phyloP scores from a whole-genome alignment of 2,797 vertebrate genomes.

The Philypnodon macrostomus region DNA sequence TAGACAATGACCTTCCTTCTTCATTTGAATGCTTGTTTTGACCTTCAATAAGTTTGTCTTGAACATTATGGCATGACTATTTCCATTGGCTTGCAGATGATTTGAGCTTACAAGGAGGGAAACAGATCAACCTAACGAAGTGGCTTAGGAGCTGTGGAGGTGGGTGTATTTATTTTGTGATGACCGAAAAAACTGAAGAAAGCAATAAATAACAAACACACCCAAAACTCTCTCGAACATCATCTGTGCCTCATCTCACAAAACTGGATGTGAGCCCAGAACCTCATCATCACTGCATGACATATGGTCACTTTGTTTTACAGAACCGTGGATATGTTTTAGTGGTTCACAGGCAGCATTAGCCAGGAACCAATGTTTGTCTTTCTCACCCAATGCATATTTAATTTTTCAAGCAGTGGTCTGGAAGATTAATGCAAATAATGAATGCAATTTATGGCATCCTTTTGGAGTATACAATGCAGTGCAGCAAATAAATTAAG shows the following conservation, averaged over 20 bases:
- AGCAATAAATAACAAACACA: conserved; percentile 38
- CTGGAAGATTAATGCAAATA: too few species aligned
- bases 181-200: conserved; percentile 18
- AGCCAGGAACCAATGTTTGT: too few species aligned
- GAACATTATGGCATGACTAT: too few species aligned
- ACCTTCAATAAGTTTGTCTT: too few species aligned
- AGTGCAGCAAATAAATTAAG: conserved; percentile 8
- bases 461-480: not conserved
- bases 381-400: conserved; percentile 24
- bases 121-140: too few species aligned
- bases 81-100: too few species aligned
- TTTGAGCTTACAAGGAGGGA: too few species aligned
- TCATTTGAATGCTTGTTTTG: too few species aligned
- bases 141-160: too few species aligned
- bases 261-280: conserved; percentile 38
- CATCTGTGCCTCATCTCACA: conserved; percentile 21
- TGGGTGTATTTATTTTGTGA: too few species aligned
- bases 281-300: conserved; percentile 30
- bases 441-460: too few species aligned
- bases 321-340: conserved; percentile 14
- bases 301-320: conserved; percentile 30
- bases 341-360: conserved; percentile 30
- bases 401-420: conserved; percentile 1
- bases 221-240: conserved; percentile 34
- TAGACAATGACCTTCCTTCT: too few species aligned